These are phyloP conservation scores for Agriopis aurantiaria DNA, from an alignment of 2,888 invertebrate genomes.

Conservation along the genomic window DNA sequence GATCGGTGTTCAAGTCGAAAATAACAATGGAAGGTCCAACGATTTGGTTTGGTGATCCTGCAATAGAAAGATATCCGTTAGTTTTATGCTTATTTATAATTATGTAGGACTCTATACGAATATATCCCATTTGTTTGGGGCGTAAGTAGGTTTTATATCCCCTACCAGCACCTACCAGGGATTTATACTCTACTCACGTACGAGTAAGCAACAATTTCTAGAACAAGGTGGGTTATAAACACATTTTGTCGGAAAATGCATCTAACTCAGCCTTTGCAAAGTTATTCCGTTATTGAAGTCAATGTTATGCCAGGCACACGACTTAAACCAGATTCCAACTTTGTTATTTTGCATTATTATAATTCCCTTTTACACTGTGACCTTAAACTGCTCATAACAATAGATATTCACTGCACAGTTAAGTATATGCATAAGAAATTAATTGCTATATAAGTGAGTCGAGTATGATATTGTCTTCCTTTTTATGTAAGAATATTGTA, in stretches of 20 bases:
- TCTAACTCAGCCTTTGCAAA: conserved; percentile 7
- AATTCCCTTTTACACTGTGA: conserved; percentile 27
- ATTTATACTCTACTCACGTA: too few species aligned
- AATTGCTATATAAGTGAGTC: neutral
- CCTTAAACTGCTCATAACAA: conserved; percentile 18
- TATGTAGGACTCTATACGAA: neutral
- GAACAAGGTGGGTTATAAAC: neutral
- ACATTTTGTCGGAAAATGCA: neutral
- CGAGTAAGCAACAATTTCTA: neutral
- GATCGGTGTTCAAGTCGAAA: conserved; percentile 92
- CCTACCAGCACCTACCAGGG: too few species aligned
- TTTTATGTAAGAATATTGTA: conserved; percentile 7
- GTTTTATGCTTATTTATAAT: neutral
- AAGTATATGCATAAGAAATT: conserved; percentile 8
- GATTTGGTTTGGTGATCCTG: conserved; percentile 83
- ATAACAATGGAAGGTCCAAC: conserved; percentile 89
- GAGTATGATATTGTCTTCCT: conserved; percentile 6
- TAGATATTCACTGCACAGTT: conserved; percentile 6
- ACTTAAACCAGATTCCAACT: conserved; percentile 22
- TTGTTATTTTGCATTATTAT: conserved; percentile 13
- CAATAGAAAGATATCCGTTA: conserved; percentile 31
- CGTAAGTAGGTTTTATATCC: too few species aligned
- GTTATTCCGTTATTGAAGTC: conserved; percentile 16
- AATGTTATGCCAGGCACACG: conserved; percentile 13
- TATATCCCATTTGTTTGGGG: too few species aligned